A percentile compares a stretch with the other conserved stretches of the same genome.
These are phyloP conservation scores for Leptothorax acervorum DNA, from an alignment of 2,888 invertebrate genomes.

Conservation along the genomic window DNA sequence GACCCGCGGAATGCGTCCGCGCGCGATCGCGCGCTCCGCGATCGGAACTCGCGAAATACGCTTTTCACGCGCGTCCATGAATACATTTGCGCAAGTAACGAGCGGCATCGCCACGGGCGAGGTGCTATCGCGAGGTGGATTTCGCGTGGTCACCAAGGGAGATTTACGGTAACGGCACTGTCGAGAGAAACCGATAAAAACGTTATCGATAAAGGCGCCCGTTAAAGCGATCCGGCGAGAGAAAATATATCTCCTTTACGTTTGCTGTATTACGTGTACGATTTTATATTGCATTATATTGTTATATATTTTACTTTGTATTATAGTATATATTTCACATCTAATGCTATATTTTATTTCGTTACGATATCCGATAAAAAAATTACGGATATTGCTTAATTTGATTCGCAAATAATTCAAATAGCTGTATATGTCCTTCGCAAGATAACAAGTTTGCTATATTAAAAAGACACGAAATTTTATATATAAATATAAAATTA, in stretches of 20 bases:
- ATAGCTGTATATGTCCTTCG: neutral
- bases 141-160: slow-evolving; percentile 41
- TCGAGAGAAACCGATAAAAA: neutral
- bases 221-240: neutral
- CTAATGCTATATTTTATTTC: neutral
- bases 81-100: slow-evolving; percentile 64
- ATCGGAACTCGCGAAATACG: slow-evolving; percentile 64
- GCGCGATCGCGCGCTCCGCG: slow-evolving; percentile 56
- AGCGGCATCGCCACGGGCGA: slow-evolving; percentile 41
- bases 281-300: neutral
- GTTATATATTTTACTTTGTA: neutral
- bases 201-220: neutral
- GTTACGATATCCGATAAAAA: neutral
- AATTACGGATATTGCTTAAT: slow-evolving; percentile 11
- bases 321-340: neutral
- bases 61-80: slow-evolving; percentile 60
- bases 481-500: too few relatives aligned
- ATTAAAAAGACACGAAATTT: neutral
- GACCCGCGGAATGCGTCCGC: slow-evolving; percentile 68
- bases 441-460: neutral
- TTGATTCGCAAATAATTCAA: neutral
- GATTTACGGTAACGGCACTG: neutral
- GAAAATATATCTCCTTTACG: neutral
- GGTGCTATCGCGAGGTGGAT: slow-evolving; percentile 31
- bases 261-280: neutral